phyloP scores from a whole-genome alignment of 2,797 vertebrate genomes.

The Pangasius macronema region DNA sequence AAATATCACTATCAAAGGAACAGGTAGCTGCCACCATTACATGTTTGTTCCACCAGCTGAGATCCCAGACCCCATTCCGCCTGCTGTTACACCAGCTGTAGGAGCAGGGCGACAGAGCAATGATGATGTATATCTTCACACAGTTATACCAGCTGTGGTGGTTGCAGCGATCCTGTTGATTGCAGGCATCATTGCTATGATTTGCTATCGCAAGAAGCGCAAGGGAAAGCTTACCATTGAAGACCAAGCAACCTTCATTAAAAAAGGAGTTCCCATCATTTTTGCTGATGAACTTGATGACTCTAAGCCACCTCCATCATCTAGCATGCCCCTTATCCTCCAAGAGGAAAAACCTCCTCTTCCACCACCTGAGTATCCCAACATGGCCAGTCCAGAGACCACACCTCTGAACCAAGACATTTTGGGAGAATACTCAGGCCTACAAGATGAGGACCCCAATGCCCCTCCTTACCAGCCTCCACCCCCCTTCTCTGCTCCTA shows the following conservation, averaged over 20 bases:
- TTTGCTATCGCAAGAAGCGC: conserved; percentile 97
- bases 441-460: conserved; percentile 92
- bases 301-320: conserved; percentile 94
- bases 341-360: conserved; percentile 97
- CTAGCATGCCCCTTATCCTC: conserved; percentile 95
- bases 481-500: conserved; percentile 92
- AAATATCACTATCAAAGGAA: conserved; percentile 80
- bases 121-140: conserved; percentile 94
- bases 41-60: conserved; percentile 82
- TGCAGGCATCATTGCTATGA: conserved; percentile 95
- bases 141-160: conserved; percentile 94
- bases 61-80: conserved; percentile 67
- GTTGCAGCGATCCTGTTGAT: conserved; percentile 93
- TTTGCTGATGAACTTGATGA: conserved; percentile 96
- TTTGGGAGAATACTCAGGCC: conserved; percentile 90
- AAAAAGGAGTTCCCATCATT: conserved; percentile 97
- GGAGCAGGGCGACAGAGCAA: conserved; percentile 87
- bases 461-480: conserved; percentile 97
- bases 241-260: conserved; percentile 98
- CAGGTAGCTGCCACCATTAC: conserved; percentile 80
- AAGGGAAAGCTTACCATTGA: conserved; percentile 97
- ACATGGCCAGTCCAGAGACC: conserved; percentile 90
- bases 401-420: conserved; percentile 92
- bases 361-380: conserved; percentile 94
- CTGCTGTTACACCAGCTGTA: conserved; percentile 72